A percentile compares a stretch with the other conserved stretches of the same genome.
phyloP scores from a whole-genome alignment of 2,797 vertebrate genomes.

The Glyptemys insculpta region DNA sequence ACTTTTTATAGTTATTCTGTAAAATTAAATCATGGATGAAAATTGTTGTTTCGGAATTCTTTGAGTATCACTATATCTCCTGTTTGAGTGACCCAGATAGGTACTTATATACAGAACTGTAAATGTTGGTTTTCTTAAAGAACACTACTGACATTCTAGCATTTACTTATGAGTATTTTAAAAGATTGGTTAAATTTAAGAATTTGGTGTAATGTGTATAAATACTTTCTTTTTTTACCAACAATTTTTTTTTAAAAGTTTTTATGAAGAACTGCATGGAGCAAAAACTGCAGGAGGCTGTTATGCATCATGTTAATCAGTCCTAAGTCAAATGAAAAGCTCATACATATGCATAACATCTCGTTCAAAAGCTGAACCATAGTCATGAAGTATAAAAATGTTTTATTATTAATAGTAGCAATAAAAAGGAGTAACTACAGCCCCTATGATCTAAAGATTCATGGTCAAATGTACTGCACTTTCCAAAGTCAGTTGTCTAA shows the following conservation, averaged over 20 bases:
- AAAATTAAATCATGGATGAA: neutral
- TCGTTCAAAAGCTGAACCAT: neutral
- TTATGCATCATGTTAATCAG: neutral
- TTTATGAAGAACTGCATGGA: neutral
- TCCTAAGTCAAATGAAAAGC: neutral
- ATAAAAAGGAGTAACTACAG: neutral
- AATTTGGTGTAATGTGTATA: neutral
- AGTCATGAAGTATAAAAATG: neutral
- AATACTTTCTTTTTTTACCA: neutral
- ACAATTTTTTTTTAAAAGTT: neutral
- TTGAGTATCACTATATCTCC: neutral
- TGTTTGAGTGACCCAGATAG: neutral
- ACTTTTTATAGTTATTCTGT: neutral
- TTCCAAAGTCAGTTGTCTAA: neutral
- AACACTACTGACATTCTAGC: neutral
- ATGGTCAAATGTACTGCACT: neutral
- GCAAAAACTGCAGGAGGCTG: neutral
- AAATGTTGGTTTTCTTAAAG: neutral
- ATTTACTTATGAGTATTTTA: neutral
- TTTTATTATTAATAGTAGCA: neutral
- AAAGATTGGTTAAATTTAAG: neutral
- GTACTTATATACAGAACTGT: neutral
- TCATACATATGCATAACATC: accelerated
- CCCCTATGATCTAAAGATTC: neutral
- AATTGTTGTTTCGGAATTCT: neutral